These are phyloP conservation scores for Nesogale talazaci DNA, from an alignment of 2,113 vertebrate genomes.

Conservation along the genomic window DNA sequence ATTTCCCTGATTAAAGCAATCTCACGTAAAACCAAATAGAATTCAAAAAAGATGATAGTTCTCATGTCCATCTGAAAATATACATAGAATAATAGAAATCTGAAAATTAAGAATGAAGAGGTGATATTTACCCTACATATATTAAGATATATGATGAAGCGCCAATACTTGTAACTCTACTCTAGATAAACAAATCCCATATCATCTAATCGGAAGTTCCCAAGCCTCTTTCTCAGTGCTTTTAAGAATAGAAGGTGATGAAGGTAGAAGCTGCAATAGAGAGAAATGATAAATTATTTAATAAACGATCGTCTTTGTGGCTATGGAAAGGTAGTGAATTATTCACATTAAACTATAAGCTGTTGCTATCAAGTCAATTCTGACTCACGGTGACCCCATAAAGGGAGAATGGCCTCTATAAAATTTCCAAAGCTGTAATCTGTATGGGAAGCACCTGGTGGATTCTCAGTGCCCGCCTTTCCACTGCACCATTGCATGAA, in stretches of 20 bases:
- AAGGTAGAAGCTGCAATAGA: slow-evolving; percentile 13
- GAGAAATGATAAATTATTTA: slow-evolving; percentile 5
- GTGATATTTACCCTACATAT: neutral
- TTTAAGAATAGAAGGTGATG: slow-evolving; percentile 20
- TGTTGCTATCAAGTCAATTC: neutral
- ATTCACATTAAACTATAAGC: slow-evolving; percentile 30
- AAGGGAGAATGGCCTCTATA: neutral
- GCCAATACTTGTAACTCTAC: neutral
- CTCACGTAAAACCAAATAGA: neutral
- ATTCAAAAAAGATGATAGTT: too few species aligned
- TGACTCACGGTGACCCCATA: neutral
- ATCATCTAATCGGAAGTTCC: neutral
- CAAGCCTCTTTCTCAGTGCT: neutral
- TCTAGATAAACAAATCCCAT: slow-evolving; percentile 2
- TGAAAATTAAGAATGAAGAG: slow-evolving; percentile 43
- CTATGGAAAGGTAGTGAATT: neutral
- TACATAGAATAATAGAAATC: slow-evolving; percentile 26
- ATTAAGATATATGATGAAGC: neutral
- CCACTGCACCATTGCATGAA: neutral
- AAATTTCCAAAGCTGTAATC: neutral
- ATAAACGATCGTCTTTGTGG: neutral
- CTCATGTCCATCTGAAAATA: slow-evolving; percentile 25
- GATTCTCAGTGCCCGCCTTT: too few species aligned
- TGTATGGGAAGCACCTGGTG: neutral
- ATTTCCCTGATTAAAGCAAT: slow-evolving; percentile 39